Evolutionary conservation across 2,888 invertebrate genomes (phyloP), one percentile per base, ranked within the genome.

Genomic region (Erannis defoliaria): DNA sequence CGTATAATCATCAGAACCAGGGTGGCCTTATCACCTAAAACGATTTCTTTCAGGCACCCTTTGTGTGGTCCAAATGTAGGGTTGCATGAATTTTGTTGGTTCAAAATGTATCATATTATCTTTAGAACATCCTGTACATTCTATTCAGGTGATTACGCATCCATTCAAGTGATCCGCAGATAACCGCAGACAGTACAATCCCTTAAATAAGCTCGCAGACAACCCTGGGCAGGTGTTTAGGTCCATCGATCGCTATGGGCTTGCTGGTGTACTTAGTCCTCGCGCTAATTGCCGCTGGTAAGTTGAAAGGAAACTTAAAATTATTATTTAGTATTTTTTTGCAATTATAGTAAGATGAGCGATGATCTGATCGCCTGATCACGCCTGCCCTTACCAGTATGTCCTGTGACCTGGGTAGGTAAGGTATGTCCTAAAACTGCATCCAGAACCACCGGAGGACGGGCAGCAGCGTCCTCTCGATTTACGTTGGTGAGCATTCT

Each of bases 271-370:
- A 53, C 26, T 29, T 62, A 19, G 31, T 66, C 26, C 26, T 66
- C 5, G 46, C 62, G 0, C 59, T 81, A 9, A 48, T 80, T 42
- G 81, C 76, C 60, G 77, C 74, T 71, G 86, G 85, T 84, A 50
- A 77, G 62, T 50, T 3, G 5, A n/a, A 18, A 16, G 21, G 18
- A 37, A 8, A 31, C 31, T 6, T n/a, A n/a, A 5, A 33, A 12
- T 33, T 4, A 33, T n/a, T 2, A 33, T 33, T 33, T n/a, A n/a
- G 5, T 1, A 33, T n/a, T 33, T 33, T 33, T n/a, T 2, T 3
- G n/a, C n/a, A n/a, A n/a, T n/a, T n/a, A n/a, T n/a, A n/a, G n/a
- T n/a, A n/a, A n/a, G n/a, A n/a, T n/a, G n/a, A n/a, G n/a, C n/a
- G n/a, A n/a, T n/a, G n/a, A n/a, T n/a, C n/a, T n/a, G n/a, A n/a